phyloP scores from a whole-genome alignment of 2,797 vertebrate species.

The Anolis apletophallus region DNA sequence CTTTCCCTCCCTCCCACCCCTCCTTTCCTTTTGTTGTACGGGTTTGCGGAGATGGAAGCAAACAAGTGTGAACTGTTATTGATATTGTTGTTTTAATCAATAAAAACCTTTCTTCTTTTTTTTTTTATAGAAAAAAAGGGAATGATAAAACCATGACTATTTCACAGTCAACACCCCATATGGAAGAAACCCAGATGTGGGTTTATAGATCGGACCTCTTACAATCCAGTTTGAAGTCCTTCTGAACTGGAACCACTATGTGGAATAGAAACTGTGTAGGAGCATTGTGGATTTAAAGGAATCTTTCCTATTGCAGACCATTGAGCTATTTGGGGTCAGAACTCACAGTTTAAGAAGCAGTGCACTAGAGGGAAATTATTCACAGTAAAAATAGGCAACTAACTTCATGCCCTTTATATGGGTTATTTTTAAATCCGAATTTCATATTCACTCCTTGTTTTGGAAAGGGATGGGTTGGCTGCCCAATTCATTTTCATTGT shows the following conservation, averaged over 20 bases:
- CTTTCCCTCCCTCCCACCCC: too few relatives aligned
- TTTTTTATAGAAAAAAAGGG: too few relatives aligned
- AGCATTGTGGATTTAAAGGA: not conserved
- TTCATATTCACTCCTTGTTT: constrained; percentile 54
- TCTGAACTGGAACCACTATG: not conserved
- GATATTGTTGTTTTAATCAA: too few relatives aligned
- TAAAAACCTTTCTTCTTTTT: too few relatives aligned
- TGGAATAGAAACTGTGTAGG: not conserved
- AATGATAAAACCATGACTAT: not conserved
- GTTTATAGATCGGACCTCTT: not conserved
- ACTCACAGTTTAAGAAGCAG: constrained; percentile 45
- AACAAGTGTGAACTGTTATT: too few relatives aligned
- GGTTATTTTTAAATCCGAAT: constrained; percentile 57
- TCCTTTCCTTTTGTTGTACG: too few relatives aligned
- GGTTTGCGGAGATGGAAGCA: too few relatives aligned
- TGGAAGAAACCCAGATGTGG: not conserved
- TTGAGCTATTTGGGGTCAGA: too few relatives aligned
- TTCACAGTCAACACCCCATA: not conserved
- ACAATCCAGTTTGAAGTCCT: not conserved
- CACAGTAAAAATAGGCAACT: constrained; percentile 55
- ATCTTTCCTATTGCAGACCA: not conserved
- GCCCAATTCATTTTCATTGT: constrained; percentile 49
- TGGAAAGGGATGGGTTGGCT: constrained; percentile 22
- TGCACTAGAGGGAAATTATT: constrained; percentile 50
- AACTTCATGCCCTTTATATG: constrained; percentile 46